phyloP scores from a whole-genome alignment of 2,797 vertebrate genomes.

The Alfaro cultratus region DNA sequence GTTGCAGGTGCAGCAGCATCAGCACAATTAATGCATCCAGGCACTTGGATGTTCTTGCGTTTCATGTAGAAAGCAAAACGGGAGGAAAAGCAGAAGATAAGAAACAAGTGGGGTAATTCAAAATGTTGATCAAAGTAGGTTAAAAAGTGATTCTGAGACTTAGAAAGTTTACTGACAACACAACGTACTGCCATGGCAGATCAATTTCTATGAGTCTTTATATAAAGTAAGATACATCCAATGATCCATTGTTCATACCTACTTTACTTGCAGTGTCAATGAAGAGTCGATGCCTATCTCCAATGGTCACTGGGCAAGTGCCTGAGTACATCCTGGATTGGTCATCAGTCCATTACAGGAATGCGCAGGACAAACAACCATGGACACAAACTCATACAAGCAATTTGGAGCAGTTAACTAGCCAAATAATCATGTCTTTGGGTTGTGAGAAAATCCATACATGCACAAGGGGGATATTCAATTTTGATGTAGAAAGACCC shows the following conservation, averaged over 20 bases:
- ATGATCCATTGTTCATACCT: not conserved
- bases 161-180: not conserved
- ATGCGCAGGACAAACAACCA: not conserved
- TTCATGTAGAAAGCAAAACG: conserved; percentile 11
- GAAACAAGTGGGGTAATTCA: not conserved
- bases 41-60: conserved; percentile 16
- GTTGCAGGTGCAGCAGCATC: conserved; percentile 32
- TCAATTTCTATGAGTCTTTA: not conserved
- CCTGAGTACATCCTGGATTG: no score
- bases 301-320: no score
- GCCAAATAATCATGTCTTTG: no score
- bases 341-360: not conserved
- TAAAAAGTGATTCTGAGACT: conserved; percentile 56
- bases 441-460: not conserved
- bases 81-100: not conserved
- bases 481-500: not conserved
- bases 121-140: conserved; percentile 60
- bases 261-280: not conserved
- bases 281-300: no score
- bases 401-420: not conserved
- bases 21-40: conserved; percentile 16
- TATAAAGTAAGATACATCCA: not conserved
- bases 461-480: rapidly evolving
- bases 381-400: not conserved
- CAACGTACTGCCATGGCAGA: not conserved